Evolutionary conservation across 2,888 invertebrate species (phyloP), one percentile per base, ranked within the genome.

Genomic region (Dorcus parallelipipedus): DNA sequence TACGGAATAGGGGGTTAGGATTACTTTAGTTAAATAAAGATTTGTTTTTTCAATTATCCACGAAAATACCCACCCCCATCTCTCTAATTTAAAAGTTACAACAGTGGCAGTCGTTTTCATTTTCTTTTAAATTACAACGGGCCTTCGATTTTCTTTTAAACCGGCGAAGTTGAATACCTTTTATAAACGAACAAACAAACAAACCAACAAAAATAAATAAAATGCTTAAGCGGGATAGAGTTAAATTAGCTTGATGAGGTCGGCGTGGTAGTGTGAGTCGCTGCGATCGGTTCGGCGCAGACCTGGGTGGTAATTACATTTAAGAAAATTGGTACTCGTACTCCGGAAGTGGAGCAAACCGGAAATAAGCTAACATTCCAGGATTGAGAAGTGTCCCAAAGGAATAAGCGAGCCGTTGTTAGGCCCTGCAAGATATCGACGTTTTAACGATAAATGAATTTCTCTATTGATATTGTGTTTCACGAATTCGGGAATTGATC

Each of bases 271-370:
- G 65, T 52, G 64, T 63, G 61, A 60, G 58, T 67, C 67, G 70
- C 67, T 68, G 69, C 67, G 65, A 67, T 67, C 66, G 67, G 67
- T 69, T 59, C 66, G 66, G 69, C 64, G 65, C 65, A 66, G 64
- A 65, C 68, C 66, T 67, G 64, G 60, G 59, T 58, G 61, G 73
- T 73, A 73, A 73, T 73, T 73, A 71, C 71, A 71, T 73, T 73
- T 73, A 70, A 70, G 72, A 73, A 73, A 71, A 73, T 72, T 72
- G 71, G 70, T 68, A 68, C 69, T 69, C 68, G 69, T 66, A 64
- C 62, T 64, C 65, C 66, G 69, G 70, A 70, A 69, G 67, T 68
- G 67, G 70, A 33, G 67, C 67, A 65, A 63, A 66, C 66, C 71
- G 69, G 70, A 70, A 71, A 70, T 72, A 70, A 71, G 71, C 69